Evolutionary conservation across 1,140 invertebrate genomes (phyloP), one percentile per base, ranked within the genome.

Genomic region (Phocides pigmalion): DNA sequence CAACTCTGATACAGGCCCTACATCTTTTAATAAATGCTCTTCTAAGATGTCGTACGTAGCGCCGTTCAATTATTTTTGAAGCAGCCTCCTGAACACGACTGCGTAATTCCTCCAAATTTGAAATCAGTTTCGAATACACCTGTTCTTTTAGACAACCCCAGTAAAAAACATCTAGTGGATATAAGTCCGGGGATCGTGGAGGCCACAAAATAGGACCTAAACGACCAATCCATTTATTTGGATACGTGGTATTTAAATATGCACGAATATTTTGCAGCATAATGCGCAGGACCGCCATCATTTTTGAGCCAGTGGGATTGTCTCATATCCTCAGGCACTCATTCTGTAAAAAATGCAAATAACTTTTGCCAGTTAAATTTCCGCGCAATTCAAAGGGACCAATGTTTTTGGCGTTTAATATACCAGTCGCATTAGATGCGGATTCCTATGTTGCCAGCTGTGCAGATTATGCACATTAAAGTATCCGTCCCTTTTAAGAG

Each of bases 401-500:
- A 75, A 84, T 74, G 35, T 82, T 59, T 67, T 47, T 22, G 39
- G 78, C 68, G 19, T 70, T 68, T 14, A 79, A 62, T 58, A 89
- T 79, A 19, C 81, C 72, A 35, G 62, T 74, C 82, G 76, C 84
- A 54, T 84, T 50, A 69, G 20, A 49, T 61, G 56, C 54, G 56
- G 72, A 69, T 81, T 81, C 64, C 64, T 28, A 4, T 20, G 39
- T 12, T 65, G 46, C 70, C 72, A 83, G 19, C 68, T 70, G 47
- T 75, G 73, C 39, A 65, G 63, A 62, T 82, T 85, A 51, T 83
- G 69, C 9, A 70, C 17, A 64, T 81, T 81, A 41, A 84, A 64
- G 28, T 64, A 49, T 0, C 78, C 74, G 54, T 74, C 66, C 42
- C 67, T 81, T 22, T 50, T 75, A 62, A 80, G 80, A 19, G 69